phyloP scores from a whole-genome alignment of 2,113 vertebrate genomes.

The Ovibos moschatus region DNA sequence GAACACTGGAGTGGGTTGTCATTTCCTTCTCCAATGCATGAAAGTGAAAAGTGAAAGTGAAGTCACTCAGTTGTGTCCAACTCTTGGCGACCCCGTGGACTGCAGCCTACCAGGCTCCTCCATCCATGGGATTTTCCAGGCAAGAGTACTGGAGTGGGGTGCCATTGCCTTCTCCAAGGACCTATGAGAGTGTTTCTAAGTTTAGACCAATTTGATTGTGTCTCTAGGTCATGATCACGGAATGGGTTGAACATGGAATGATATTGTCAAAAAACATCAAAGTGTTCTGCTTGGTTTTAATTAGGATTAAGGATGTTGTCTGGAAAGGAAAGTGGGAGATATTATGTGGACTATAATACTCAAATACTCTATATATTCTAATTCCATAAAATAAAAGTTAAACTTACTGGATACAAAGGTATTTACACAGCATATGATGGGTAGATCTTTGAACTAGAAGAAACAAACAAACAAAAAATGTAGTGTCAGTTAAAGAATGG shows the following conservation, averaged over 20 bases:
- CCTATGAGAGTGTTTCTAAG: background rate
- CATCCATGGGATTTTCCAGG: too few relatives aligned
- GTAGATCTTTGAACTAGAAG: background rate
- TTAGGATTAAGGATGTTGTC: background rate
- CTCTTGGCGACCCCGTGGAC: too few relatives aligned
- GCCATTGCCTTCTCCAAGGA: background rate
- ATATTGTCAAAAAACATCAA: background rate
- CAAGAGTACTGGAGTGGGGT: too few relatives aligned
- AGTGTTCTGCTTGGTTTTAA: background rate
- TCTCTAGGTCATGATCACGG: background rate
- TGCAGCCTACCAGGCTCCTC: too few relatives aligned
- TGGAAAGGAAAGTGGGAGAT: background rate
- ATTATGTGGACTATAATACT: background rate
- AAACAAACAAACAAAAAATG: background rate
- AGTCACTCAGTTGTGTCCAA: too few relatives aligned
- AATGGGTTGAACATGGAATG: background rate
- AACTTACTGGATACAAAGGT: background rate
- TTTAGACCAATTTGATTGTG: background rate
- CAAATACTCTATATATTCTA: background rate
- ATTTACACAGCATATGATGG: background rate
- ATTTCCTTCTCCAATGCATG: too few relatives aligned
- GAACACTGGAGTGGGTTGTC: too few relatives aligned
- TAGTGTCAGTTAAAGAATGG: background rate
- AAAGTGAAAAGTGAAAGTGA: too few relatives aligned
- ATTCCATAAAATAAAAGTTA: background rate